phyloP scores from a whole-genome alignment of 2,888 invertebrate genomes.

The Mellilla xanthometata region DNA sequence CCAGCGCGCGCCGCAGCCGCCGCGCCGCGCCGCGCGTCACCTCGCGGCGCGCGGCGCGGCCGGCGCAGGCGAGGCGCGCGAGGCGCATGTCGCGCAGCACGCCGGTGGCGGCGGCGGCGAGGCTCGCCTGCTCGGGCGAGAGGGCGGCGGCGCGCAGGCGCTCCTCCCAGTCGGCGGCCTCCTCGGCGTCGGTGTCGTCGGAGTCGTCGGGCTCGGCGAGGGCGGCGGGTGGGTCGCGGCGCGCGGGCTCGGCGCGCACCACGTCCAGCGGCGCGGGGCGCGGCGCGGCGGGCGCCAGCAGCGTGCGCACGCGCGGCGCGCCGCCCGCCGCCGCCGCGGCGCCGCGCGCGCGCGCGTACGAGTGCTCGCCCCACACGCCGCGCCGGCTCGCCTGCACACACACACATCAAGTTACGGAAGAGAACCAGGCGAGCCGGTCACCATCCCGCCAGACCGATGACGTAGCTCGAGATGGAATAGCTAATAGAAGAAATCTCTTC shows the following conservation, averaged over 20 bases:
- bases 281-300: slow-evolving; percentile 38
- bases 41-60: slow-evolving; percentile 39
- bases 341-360: slow-evolving; percentile 56
- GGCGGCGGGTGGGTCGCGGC: slow-evolving; percentile 25
- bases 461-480: too few relatives aligned
- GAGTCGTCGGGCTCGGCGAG: slow-evolving; percentile 23
- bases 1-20: slow-evolving; percentile 27
- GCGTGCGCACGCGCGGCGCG: slow-evolving; percentile 37
- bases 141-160: slow-evolving; percentile 48
- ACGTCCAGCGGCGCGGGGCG: slow-evolving; percentile 16
- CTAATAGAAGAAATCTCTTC: too few relatives aligned
- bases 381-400: slow-evolving; percentile 36
- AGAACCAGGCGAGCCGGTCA: too few relatives aligned
- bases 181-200: slow-evolving; percentile 23
- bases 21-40: slow-evolving; percentile 30
- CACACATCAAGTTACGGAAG: too few relatives aligned
- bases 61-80: slow-evolving; percentile 40
- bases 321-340: slow-evolving; percentile 30
- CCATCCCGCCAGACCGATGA: too few relatives aligned
- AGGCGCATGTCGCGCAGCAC: slow-evolving; percentile 45
- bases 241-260: slow-evolving; percentile 25
- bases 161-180: slow-evolving; percentile 48
- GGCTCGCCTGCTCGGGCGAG: slow-evolving; percentile 42
- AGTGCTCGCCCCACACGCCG: slow-evolving; percentile 69
- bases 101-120: slow-evolving; percentile 41